A percentile compares a stretch with the other conserved stretches of the same genome.
Evolutionary conservation across 2,113 vertebrate genomes (phyloP).

Genomic region (Trematomus loennbergii): DNA sequence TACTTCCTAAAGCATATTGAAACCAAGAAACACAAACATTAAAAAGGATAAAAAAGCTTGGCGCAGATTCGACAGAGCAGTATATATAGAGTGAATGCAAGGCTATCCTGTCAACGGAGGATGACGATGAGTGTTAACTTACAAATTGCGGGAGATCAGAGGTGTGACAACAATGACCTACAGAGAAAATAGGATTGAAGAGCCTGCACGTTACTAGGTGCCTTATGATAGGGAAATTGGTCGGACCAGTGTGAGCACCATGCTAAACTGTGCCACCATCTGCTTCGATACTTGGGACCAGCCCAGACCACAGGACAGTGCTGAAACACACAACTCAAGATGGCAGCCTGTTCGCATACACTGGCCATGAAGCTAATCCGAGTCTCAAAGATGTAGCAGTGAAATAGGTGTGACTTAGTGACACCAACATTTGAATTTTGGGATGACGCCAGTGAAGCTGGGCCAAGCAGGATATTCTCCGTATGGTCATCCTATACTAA

Average conservation of each 20-base stretch:
- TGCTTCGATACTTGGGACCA: slow-evolving; percentile 66
- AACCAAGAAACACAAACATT: background rate
- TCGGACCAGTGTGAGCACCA: slow-evolving; percentile 53
- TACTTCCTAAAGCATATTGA: background rate
- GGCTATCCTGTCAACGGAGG: slow-evolving; percentile 1
- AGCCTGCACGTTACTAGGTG: slow-evolving; percentile 40
- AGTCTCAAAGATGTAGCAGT: slow-evolving; percentile 43
- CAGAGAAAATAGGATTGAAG: slow-evolving; percentile 42
- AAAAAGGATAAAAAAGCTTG: background rate
- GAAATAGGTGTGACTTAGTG: slow-evolving; percentile 67
- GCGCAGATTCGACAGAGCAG: background rate
- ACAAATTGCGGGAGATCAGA: slow-evolving; percentile 53
- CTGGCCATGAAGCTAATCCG: slow-evolving; percentile 51
- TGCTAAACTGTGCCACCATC: slow-evolving; percentile 80
- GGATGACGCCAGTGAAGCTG: slow-evolving; percentile 43
- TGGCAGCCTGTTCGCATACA: slow-evolving; percentile 60
- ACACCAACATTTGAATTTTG: slow-evolving; percentile 59
- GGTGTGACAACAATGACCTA: slow-evolving; percentile 27
- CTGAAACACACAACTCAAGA: slow-evolving; percentile 68
- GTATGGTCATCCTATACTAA: slow-evolving; percentile 53
- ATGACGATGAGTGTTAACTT: slow-evolving; percentile 19
- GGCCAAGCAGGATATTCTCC: slow-evolving; percentile 58
- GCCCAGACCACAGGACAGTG: slow-evolving; percentile 68
- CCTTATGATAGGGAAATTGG: slow-evolving; percentile 61
- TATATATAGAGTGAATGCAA: background rate